phyloP scores from a whole-genome alignment of 2,888 invertebrate genomes.

The Tinea trinotella region DNA sequence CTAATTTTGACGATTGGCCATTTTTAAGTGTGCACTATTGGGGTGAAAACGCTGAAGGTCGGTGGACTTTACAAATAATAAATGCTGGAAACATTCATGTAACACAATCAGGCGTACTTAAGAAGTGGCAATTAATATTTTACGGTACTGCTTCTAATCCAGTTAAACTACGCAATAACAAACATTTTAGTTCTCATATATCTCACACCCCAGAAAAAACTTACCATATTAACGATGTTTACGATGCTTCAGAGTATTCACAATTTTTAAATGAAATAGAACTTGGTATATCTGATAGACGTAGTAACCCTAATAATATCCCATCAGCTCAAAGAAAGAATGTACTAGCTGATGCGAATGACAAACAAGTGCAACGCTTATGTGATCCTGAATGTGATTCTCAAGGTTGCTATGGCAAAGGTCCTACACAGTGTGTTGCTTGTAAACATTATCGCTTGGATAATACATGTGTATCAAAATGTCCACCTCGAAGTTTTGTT shows the following conservation, averaged over 20 bases:
- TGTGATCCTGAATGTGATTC: constrained; percentile 85
- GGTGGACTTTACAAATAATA: constrained; percentile 88
- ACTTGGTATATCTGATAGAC: constrained; percentile 72
- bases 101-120: constrained; percentile 87
- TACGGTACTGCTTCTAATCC: constrained; percentile 94
- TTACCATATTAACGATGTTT: constrained; percentile 76
- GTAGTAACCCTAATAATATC: constrained; percentile 77
- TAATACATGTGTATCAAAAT: constrained; percentile 87
- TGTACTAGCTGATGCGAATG: constrained; percentile 74
- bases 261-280: constrained; percentile 65
- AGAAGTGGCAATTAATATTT: constrained; percentile 96
- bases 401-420: constrained; percentile 88
- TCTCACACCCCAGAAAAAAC: constrained; percentile 59
- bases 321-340: constrained; percentile 74
- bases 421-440: constrained; percentile 86
- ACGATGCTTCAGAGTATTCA: constrained; percentile 74
- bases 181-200: constrained; percentile 61
- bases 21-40: constrained; percentile 99
- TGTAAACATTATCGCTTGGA: constrained; percentile 87
- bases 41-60: constrained; percentile 93
- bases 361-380: constrained; percentile 75
- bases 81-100: constrained; percentile 84
- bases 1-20: constrained; percentile 98
- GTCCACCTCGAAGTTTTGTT: constrained; percentile 87
- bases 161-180: constrained; percentile 77